These are phyloP conservation scores for Nymphalis c-album DNA, from an alignment of 2,888 invertebrate species.

Conservation along the genomic window DNA sequence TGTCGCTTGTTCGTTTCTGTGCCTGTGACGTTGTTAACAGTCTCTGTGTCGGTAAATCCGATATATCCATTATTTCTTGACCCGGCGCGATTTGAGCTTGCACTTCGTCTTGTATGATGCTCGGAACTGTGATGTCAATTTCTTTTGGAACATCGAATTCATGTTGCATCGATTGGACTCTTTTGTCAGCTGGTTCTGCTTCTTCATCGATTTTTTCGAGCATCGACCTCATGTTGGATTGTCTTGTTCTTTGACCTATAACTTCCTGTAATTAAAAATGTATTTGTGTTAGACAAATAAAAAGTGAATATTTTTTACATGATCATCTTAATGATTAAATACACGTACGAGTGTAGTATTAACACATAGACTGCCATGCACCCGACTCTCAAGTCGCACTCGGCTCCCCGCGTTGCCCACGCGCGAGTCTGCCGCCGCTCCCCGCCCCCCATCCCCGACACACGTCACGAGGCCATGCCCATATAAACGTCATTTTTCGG, in stretches of 20 bases:
- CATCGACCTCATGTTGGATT: constrained; percentile 3
- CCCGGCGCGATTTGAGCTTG: constrained; percentile 23
- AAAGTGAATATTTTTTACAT: too few species aligned
- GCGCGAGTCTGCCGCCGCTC: too few species aligned
- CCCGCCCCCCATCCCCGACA: too few species aligned
- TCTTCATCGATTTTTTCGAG: constrained; percentile 32
- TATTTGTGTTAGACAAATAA: neutral
- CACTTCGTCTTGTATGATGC: constrained; percentile 32
- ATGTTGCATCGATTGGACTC: neutral
- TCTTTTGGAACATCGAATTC: constrained; percentile 4
- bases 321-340: too few species aligned
- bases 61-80: constrained; percentile 48
- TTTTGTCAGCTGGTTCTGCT: constrained; percentile 3
- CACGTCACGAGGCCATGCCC: too few species aligned
- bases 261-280: constrained; percentile 27
- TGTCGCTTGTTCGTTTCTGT: constrained; percentile 44
- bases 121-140: neutral
- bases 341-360: too few species aligned
- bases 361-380: too few species aligned
- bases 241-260: constrained; percentile 1
- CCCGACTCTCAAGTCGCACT: too few species aligned
- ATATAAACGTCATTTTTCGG: too few species aligned
- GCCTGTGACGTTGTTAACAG: constrained; percentile 47
- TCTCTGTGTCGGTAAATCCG: constrained; percentile 60
- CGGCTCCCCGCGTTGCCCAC: too few species aligned